Evolutionary conservation across 2,113 vertebrate genomes (phyloP).

Genomic region (Syngnathus scovelli): DNA sequence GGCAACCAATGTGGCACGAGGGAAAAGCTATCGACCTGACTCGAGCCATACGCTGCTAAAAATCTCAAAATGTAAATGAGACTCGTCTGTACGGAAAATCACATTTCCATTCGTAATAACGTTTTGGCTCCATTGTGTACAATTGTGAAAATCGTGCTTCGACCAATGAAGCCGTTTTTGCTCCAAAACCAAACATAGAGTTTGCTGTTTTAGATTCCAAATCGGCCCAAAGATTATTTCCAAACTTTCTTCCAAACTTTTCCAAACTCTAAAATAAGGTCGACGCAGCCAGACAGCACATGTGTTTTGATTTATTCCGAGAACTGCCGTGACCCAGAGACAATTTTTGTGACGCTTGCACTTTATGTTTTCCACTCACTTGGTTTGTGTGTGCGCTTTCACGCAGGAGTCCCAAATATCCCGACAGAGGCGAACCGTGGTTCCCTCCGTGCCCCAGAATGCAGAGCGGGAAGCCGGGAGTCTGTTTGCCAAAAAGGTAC

Average conservation of each 20-base stretch:
- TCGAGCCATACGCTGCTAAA: neutral
- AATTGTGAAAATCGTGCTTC: neutral
- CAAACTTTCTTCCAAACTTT: neutral
- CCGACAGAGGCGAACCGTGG: conserved; percentile 82
- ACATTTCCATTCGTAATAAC: no score
- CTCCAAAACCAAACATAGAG: neutral
- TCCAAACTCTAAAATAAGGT: neutral
- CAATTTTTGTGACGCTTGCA: conserved; percentile 15
- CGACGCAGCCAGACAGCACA: conserved; percentile 30
- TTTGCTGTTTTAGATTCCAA: neutral
- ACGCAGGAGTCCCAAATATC: conserved; percentile 79
- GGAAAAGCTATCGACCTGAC: neutral
- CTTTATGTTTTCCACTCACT: neutral
- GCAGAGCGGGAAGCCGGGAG: conserved; percentile 85
- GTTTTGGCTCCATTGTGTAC: neutral
- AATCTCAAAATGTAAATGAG: neutral
- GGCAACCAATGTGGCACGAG: neutral
- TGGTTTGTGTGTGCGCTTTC: conserved; percentile 4
- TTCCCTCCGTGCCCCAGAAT: conserved; percentile 86
- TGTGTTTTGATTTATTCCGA: conserved; percentile 40
- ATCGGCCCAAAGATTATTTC: neutral
- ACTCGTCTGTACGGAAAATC: neutral
- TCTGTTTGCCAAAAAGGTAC: conserved; percentile 94
- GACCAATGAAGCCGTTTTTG: neutral
- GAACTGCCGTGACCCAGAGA: neutral